Percentiles rank a stretch among this genome's conserved stretches.
Evolutionary conservation across 2,113 vertebrate species (phyloP).

Genomic region (Thamnophis sirtalis): DNA sequence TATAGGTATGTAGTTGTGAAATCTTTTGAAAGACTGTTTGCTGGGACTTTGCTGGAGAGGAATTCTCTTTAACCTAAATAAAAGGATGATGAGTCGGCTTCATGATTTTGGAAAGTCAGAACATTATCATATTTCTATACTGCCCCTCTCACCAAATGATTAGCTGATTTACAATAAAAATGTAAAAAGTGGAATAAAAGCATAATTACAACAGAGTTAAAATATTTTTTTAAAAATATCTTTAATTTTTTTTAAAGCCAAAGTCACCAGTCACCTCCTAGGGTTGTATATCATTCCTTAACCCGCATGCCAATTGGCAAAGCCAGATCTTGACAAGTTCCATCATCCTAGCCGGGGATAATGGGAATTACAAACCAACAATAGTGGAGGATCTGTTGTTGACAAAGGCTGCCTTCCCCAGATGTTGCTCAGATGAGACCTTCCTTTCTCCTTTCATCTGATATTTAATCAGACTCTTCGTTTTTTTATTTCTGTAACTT

Average conservation of each 20-base stretch:
- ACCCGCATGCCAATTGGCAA: neutral
- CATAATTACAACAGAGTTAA: neutral
- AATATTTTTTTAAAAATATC: neutral
- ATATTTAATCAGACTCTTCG: neutral
- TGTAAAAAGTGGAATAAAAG: neutral
- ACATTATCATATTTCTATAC: neutral
- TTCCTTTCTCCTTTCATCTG: neutral
- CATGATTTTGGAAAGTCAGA: no score
- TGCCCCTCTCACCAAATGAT: neutral
- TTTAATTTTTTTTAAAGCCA: neutral
- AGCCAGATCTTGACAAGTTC: neutral
- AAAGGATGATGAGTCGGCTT: no score
- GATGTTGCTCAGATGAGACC: neutral
- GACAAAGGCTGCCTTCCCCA: neutral
- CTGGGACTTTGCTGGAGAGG: no score
- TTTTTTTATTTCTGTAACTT: neutral
- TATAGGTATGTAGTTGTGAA: no score
- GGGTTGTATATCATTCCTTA: neutral
- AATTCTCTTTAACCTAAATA: no score
- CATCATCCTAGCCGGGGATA: neutral
- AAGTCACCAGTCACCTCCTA: neutral
- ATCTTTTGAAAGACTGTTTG: no score
- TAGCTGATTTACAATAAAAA: neutral
- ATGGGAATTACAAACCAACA: neutral
- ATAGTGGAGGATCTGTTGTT: neutral